A percentile compares a stretch with the other conserved stretches of the same genome.
These are phyloP conservation scores for Elanoides forficatus DNA, from an alignment of 2,113 vertebrate genomes.

Conservation along the genomic window DNA sequence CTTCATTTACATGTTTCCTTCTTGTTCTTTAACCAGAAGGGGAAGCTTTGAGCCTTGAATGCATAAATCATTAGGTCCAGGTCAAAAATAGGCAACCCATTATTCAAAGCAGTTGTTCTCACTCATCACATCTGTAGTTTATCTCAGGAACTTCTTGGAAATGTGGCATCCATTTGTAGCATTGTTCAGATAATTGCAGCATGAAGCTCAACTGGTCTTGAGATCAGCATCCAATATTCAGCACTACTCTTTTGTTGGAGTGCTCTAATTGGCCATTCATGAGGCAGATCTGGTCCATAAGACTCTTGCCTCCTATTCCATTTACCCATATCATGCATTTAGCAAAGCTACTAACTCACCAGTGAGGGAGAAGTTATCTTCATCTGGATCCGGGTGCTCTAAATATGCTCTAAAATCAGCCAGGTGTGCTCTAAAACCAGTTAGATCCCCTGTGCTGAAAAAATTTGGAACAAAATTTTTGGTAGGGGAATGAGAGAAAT, in stretches of 20 bases:
- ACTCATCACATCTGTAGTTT: neutral
- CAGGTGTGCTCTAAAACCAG: neutral
- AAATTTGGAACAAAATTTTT: neutral
- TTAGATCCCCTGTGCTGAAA: neutral
- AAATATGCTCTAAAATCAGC: neutral
- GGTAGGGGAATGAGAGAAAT: neutral
- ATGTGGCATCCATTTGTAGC: neutral
- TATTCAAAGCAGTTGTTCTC: neutral
- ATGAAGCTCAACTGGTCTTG: neutral
- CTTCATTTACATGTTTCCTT: constrained; percentile 22
- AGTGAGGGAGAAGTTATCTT: neutral
- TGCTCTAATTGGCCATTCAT: neutral
- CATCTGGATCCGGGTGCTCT: neutral
- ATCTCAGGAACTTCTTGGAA: neutral
- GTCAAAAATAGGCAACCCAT: neutral
- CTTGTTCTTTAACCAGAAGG: constrained; percentile 10
- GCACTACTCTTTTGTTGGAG: neutral
- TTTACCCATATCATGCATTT: neutral
- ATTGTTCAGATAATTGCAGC: neutral
- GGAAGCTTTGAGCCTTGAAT: neutral
- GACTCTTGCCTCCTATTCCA: neutral
- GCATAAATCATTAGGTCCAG: constrained; percentile 5
- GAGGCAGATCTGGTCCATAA: neutral
- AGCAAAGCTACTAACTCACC: neutral
- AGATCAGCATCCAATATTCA: neutral